Conservation (phyloP, 1,140 invertebrate genomes). For the Steinernema khuongi region DNA sequence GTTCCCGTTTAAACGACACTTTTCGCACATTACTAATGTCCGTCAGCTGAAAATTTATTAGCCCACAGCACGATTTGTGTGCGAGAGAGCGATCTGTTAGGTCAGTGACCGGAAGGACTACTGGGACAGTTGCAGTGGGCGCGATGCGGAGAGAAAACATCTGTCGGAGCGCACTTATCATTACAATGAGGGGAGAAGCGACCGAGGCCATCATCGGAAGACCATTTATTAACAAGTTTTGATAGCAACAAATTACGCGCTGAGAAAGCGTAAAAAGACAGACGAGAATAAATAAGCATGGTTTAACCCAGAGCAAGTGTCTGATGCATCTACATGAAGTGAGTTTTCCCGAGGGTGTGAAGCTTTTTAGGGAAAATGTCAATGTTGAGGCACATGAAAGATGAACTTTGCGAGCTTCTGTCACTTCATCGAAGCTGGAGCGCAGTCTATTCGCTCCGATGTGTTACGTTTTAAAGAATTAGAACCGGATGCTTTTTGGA, state of each 20-base stretch:
- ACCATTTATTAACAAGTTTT: too few species aligned
- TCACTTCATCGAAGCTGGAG: not conserved
- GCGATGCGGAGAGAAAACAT: not conserved
- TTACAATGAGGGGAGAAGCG: not conserved
- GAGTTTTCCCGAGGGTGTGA: not conserved
- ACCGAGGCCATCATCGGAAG: too few species aligned
- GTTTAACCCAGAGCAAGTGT: too few species aligned
- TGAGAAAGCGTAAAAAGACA: too few species aligned
- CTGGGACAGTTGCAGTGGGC: not conserved
- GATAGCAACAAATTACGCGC: too few species aligned
- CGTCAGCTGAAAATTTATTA: not conserved
- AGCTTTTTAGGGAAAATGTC: not conserved
- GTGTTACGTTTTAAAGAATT: too few species aligned
- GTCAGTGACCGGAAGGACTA: not conserved
- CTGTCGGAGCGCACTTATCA: not conserved
- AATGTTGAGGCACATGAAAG: not conserved
- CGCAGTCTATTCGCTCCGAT: too few species aligned
- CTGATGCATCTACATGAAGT: not conserved
- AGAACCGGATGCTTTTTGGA: too few species aligned
- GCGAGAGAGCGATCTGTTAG: conserved; percentile 1
- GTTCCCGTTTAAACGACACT: too few species aligned
- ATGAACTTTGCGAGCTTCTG: not conserved
- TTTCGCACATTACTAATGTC: not conserved
- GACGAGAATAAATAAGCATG: too few species aligned
- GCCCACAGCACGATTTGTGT: conserved; percentile 13